phyloP scores from a whole-genome alignment of 2,113 vertebrate species.

The Rallus limicola region DNA sequence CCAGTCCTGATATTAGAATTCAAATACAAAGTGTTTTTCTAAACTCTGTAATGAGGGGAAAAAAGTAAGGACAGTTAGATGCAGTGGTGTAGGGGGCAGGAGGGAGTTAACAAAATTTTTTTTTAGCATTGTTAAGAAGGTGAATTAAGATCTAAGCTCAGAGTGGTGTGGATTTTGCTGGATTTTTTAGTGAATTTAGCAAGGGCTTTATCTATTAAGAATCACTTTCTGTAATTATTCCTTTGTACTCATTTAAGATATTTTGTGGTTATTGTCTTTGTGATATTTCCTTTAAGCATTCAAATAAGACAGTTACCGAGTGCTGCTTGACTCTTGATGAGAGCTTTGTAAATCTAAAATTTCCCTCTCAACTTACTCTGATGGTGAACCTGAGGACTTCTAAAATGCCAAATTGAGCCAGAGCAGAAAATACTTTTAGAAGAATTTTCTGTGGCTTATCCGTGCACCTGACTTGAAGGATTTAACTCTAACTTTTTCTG shows the following conservation, averaged over 20 bases:
- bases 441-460: neutral
- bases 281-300: neutral
- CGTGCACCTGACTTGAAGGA: neutral
- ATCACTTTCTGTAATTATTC: neutral
- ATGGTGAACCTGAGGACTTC: neutral
- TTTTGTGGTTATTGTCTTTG: neutral
- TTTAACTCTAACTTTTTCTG: neutral
- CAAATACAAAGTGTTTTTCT: neutral
- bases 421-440: neutral
- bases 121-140: neutral
- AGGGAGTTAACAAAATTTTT: neutral
- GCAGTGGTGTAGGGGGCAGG: neutral
- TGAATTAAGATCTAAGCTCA: neutral
- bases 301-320: neutral
- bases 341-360: neutral
- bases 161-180: neutral
- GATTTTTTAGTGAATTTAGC: neutral
- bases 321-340: neutral
- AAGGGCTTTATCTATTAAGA: neutral
- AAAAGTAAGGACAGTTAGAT: neutral
- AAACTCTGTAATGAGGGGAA: neutral
- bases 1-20: neutral
- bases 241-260: neutral
- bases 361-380: neutral
- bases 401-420: neutral